Evolutionary conservation across 2,888 invertebrate species (phyloP), one percentile per base, ranked within the genome.

Genomic region (Erebia aethiops): DNA sequence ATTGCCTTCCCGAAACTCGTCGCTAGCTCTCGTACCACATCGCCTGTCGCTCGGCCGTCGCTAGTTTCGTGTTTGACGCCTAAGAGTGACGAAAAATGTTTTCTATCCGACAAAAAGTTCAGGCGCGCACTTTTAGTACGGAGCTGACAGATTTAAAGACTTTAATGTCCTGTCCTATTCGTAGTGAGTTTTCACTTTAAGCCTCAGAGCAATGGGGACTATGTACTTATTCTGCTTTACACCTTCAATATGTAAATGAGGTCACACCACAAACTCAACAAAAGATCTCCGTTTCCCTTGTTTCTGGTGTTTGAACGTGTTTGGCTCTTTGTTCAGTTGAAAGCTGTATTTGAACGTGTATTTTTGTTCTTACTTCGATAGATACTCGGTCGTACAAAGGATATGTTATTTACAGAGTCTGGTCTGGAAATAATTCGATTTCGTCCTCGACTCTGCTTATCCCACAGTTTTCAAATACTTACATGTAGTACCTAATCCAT

Each of bases 251-350:
- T 72, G 72, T 65, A 74, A 74, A 74, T 74, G 70, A 66, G 70
- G 64, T 74, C 70, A 61, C 70, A 70, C 70, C 65, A 21, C 66
- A 66, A 4, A 56, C 21, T 54, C 54, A 60, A 71, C 72, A 72
- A 72, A 74, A 69, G 71, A 70, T 72, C 68, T 68, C 64, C 57
- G 57, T 43, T 69, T 67, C 67, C 61, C 67, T 60, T 35, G 70
- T 66, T 70, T 60, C 70, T 69, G 64, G 67, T 74, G 72, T 74
- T 74, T 70, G 70, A 74, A 66, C 65, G 74, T 68, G 72, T 72
- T 74, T 70, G 54, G 58, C 58, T 57, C 69, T 69, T 69, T 69
- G 63, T 63, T 49, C 62, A 56, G 43, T 9, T 35, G 69, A 63
- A 57, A 62, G 62, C 69, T 56, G 13, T 63, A 49, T 63, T 69